Base-by-base conservation (phyloP, 2,888 invertebrate genomes). In the Philereme vetulata region DNA sequence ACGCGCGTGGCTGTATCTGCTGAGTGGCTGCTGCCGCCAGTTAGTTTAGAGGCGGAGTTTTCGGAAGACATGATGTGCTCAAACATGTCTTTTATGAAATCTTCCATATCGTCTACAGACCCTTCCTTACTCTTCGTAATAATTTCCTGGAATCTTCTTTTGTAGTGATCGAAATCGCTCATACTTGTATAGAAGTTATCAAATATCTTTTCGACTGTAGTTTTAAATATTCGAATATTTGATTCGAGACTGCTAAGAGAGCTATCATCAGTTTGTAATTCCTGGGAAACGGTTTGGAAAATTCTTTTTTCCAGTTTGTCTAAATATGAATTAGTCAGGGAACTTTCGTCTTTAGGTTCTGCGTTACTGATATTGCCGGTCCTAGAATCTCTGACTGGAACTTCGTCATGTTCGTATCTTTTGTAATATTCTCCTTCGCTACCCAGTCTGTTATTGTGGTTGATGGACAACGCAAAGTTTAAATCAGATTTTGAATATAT, bases 1-100 rank as follows among this genome's bases (percentile, higher is more conserved):
- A 67, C 64, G 6, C 44, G 42, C 3, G 46, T 32, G 11, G 9
- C 43, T 1, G 58, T 50, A 6, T 63, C 61, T 4, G 54, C 33
- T 4, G 65, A 62, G 35, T 43, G 40, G 4, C 51, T 64, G 43
- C 63, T 71, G 6, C 71, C 71, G 48, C 21, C 21, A 21, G 21
- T 21, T 21, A 21, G 21, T 21, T 67, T 67, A 3, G 75, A 68
- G 6, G 71, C 53, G 4, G 74, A 69, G 7, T 77, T 78, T 7
- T 86, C 84, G 0, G 85, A 80, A 2, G 84, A 82, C 65, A 81
- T 76, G n/a, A 89, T 86, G 52, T 86, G 78, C 7, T 86, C 82
- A 63, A 90, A 82, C 79, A 89, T 85, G 42, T 89, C 87, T 68
- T 78, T 86, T 48, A 90, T 84, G 57, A 90, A 89, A 3, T 82